Evolutionary conservation across 2,888 invertebrate genomes (phyloP).

Genomic region (Pogonocherus hispidulus): DNA sequence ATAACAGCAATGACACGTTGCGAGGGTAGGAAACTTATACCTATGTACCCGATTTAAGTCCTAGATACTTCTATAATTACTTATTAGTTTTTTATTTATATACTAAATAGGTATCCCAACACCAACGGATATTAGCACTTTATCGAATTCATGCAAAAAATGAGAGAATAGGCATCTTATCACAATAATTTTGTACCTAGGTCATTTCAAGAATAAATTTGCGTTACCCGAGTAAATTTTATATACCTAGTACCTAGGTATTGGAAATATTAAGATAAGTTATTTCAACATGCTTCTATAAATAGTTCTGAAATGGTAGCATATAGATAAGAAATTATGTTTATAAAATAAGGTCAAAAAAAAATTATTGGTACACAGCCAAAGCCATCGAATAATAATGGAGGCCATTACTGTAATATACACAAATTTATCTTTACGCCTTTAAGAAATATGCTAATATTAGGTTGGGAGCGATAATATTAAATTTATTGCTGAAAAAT

Average conservation of each 20-base stretch:
- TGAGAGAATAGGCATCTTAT: conserved; percentile 4
- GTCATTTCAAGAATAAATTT: conserved; percentile 33
- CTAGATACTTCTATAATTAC: no score
- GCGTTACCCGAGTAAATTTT: background rate
- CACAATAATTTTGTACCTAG: conserved; percentile 19
- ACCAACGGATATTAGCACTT: conserved; percentile 17
- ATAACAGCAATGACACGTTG: background rate
- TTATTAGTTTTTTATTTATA: background rate
- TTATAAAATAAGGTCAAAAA: conserved; percentile 30
- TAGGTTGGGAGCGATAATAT: conserved; percentile 57
- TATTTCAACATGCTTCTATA: conserved; percentile 38
- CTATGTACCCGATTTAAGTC: no score
- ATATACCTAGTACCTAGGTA: background rate
- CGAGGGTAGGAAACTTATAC: background rate
- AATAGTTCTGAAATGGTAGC: conserved; percentile 31
- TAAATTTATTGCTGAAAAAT: conserved; percentile 42
- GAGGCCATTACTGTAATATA: conserved; percentile 49
- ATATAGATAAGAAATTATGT: conserved; percentile 34
- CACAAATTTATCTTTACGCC: conserved; percentile 47
- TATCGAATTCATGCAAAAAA: conserved; percentile 34
- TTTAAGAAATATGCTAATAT: conserved; percentile 63
- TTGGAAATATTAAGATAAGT: conserved; percentile 19
- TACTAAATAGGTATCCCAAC: conserved; percentile 23
- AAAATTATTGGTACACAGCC: conserved; percentile 55
- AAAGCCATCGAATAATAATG: conserved; percentile 47